These are phyloP conservation scores for Rhinichthys klamathensis DNA, from an alignment of 2,113 vertebrate genomes.

Conservation along the genomic window DNA sequence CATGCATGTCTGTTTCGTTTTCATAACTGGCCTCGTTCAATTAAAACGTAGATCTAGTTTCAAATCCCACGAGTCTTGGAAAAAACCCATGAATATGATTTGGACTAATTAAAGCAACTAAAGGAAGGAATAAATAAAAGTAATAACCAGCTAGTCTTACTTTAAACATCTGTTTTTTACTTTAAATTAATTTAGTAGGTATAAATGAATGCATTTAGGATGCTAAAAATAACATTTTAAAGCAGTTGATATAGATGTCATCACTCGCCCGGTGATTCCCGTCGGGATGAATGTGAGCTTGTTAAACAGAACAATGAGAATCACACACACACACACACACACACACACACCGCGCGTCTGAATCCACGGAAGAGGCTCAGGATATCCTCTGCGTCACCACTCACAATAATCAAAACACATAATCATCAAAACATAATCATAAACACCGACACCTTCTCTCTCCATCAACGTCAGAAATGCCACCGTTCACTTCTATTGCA, in stretches of 20 bases:
- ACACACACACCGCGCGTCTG: slow-evolving; percentile 5
- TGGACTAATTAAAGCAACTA: slow-evolving; percentile 6
- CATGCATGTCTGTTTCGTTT: not conserved
- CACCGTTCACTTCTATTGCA: no score
- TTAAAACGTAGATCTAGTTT: slow-evolving; percentile 20
- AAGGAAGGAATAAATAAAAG: no score
- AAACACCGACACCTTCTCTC: not conserved
- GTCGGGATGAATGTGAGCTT: not conserved
- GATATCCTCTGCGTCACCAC: slow-evolving; percentile 59
- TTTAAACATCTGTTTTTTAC: no score
- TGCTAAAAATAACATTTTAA: no score
- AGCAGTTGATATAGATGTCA: no score
- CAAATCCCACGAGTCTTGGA: not conserved
- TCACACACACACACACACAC: not conserved
- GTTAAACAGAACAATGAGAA: slow-evolving; percentile 48
- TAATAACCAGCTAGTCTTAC: no score
- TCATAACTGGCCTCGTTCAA: not conserved
- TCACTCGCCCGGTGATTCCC: no score
- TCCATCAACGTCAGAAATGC: not conserved
- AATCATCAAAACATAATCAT: no score
- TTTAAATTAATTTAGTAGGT: no score
- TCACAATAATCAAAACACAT: slow-evolving; percentile 5
- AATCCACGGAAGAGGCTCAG: slow-evolving; percentile 56
- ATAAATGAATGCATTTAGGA: no score
- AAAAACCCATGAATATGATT: not conserved